Conservation (phyloP, 2,888 invertebrate genomes). For the Stenolophus ochropezus region DNA sequence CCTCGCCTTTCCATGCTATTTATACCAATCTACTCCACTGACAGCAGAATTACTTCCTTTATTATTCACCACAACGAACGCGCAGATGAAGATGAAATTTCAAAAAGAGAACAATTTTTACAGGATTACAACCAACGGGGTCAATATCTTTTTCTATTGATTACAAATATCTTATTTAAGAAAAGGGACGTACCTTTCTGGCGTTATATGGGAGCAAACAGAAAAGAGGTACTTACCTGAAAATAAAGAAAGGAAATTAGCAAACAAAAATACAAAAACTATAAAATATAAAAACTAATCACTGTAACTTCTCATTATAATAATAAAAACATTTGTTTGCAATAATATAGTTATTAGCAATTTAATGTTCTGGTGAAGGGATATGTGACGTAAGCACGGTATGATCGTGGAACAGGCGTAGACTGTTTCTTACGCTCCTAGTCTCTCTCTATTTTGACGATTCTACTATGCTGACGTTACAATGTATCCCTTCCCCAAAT, state of each 20-base stretch:
- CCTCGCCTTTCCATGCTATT: background rate
- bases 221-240: background rate
- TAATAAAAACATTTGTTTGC: too few species aligned
- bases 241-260: background rate
- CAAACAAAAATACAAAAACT: too few species aligned
- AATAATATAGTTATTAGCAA: too few species aligned
- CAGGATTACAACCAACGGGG: background rate
- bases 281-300: too few species aligned
- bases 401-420: too few species aligned
- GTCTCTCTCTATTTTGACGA: too few species aligned
- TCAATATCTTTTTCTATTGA: background rate
- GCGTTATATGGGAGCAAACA: background rate
- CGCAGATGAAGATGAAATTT: background rate
- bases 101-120: background rate
- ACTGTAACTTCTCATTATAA: too few species aligned
- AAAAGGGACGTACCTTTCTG: background rate
- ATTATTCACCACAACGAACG: background rate
- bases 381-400: too few species aligned
- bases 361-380: too few species aligned
- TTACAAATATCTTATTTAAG: background rate
- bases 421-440: too few species aligned
- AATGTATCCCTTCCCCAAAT: too few species aligned
- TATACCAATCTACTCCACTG: background rate
- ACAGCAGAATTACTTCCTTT: slow-evolving; percentile 16
- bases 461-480: too few species aligned